Conservation (phyloP, 2,113 vertebrate genomes). For the Catharus bicknelli region DNA sequence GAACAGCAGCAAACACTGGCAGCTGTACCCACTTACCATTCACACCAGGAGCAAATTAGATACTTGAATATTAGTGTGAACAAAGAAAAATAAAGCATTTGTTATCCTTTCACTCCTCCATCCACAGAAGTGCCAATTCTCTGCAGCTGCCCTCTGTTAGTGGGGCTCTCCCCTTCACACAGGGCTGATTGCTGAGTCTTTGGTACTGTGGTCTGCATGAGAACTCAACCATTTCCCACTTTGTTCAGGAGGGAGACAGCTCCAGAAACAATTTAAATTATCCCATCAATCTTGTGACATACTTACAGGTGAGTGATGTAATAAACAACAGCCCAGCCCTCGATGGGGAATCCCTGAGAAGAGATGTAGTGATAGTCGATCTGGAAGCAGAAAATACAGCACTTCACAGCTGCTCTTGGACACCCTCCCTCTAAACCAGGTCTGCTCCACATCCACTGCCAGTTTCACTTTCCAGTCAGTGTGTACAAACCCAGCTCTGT, state of each 20-base stretch:
- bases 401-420: not conserved
- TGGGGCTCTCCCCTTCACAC: not conserved
- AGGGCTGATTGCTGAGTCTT: not conserved
- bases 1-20: not conserved
- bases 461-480: not conserved
- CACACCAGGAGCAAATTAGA: constrained; percentile 29
- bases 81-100: constrained; percentile 16
- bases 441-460: not conserved
- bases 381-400: constrained; percentile 64
- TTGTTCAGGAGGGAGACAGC: not conserved
- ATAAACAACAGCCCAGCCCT: constrained; percentile 90
- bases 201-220: not conserved
- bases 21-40: constrained; percentile 54
- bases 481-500: not conserved
- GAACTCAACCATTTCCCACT: not conserved
- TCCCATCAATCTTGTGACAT: not conserved
- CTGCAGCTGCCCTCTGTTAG: constrained; percentile 45
- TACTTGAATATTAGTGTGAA: constrained; percentile 23
- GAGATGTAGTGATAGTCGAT: constrained; percentile 91
- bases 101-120: not conserved
- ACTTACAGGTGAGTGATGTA: constrained; percentile 91
- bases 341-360: constrained; percentile 86
- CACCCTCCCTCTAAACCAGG: not conserved
- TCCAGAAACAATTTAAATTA: not conserved
- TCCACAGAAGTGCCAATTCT: not conserved